Conservation (phyloP, 2,888 invertebrate species). For the Acanthococcus lagerstroemiae region DNA sequence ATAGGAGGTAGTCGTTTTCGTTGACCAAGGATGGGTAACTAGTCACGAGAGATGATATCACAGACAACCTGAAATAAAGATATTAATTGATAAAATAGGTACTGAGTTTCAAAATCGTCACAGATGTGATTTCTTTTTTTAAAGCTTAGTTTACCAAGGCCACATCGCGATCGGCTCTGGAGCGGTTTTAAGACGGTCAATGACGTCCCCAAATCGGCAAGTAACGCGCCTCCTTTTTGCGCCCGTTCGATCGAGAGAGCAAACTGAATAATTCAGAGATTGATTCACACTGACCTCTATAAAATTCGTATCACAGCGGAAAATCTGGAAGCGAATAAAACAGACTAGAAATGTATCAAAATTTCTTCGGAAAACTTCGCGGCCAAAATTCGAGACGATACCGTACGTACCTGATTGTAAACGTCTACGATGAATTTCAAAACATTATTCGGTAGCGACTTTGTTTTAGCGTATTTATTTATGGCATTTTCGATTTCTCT, state of each 20-base stretch:
- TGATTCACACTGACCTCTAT: constrained; percentile 16
- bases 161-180: constrained; percentile 30
- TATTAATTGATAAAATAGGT: neutral
- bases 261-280: constrained; percentile 17
- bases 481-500: constrained; percentile 11
- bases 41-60: constrained; percentile 31
- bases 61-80: constrained; percentile 33
- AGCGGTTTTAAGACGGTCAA: constrained; percentile 12
- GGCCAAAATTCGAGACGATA: too few relatives aligned
- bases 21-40: constrained; percentile 32
- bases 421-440: constrained; percentile 35
- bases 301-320: neutral
- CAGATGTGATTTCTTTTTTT: neutral
- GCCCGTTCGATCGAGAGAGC: neutral
- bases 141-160: constrained; percentile 31
- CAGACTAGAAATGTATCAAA: too few relatives aligned
- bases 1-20: constrained; percentile 40
- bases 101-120: neutral
- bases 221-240: constrained; percentile 29
- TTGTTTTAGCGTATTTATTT: neutral
- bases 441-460: constrained; percentile 22
- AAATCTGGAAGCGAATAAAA: constrained; percentile 2
- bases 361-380: too few relatives aligned
- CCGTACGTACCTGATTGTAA: constrained; percentile 35
- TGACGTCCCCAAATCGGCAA: constrained; percentile 24